phyloP scores from a whole-genome alignment of 2,113 vertebrate species.

The Rallus limicola region DNA sequence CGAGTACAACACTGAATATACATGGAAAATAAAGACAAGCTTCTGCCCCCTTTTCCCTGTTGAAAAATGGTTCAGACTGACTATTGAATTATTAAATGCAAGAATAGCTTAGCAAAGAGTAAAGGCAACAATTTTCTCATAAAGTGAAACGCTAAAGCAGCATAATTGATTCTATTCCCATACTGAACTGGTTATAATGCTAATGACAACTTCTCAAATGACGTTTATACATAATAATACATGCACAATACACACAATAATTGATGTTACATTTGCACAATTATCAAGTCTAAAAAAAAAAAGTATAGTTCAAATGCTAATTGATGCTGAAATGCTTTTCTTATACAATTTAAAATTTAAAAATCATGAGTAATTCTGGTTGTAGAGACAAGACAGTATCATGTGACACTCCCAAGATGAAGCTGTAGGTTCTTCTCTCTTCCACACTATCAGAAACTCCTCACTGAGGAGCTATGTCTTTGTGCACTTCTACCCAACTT shows the following conservation, averaged over 20 bases:
- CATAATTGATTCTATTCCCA: background rate
- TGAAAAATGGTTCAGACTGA: constrained; percentile 43
- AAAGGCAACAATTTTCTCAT: constrained; percentile 27
- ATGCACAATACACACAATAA: background rate
- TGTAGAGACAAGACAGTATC: background rate
- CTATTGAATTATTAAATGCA: constrained; percentile 55
- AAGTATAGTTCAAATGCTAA: background rate
- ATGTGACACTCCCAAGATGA: background rate
- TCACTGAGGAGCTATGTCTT: background rate
- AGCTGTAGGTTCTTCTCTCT: background rate
- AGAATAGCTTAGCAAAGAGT: constrained; percentile 29
- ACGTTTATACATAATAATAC: background rate
- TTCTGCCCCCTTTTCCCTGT: background rate
- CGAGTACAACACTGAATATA: constrained; percentile 59
- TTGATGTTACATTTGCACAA: background rate
- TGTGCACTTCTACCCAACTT: background rate
- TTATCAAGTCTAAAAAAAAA: constrained; percentile 3
- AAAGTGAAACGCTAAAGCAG: background rate
- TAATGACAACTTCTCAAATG: constrained; percentile 18
- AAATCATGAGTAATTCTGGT: background rate
- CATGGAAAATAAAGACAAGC: constrained; percentile 63
- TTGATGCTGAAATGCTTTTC: background rate
- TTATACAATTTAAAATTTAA: background rate
- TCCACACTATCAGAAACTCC: background rate
- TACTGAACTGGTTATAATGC: background rate